These are phyloP conservation scores for Paramormyrops kingsleyae DNA, from an alignment of 2,113 vertebrate species.

Conservation along the genomic window DNA sequence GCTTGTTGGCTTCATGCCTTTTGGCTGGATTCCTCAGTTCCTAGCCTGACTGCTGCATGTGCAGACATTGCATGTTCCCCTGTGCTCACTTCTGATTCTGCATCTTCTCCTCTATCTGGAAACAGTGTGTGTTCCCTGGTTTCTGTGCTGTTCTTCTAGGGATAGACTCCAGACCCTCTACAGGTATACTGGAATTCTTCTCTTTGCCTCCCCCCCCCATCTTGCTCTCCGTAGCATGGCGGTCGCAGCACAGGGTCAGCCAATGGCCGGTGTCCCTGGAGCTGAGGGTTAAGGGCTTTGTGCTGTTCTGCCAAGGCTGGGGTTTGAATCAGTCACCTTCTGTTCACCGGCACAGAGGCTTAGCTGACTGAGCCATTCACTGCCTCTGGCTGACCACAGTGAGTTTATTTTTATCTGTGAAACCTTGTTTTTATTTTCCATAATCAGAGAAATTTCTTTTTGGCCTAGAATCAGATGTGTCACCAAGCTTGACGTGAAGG, in stretches of 20 bases:
- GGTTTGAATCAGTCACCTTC: not conserved
- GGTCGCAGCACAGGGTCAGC: not conserved
- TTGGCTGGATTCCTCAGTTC: not conserved
- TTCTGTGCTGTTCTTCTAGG: not conserved
- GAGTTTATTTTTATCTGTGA: not conserved
- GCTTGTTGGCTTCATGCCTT: not conserved
- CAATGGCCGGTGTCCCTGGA: not conserved
- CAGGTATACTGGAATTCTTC: not conserved
- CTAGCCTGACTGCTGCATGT: not conserved
- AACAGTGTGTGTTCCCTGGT: not conserved
- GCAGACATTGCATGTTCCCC: not conserved
- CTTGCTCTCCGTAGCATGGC: not conserved
- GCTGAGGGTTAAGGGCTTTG: not conserved
- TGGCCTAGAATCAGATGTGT: not conserved
- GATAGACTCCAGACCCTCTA: not conserved
- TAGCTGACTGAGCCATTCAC: no score
- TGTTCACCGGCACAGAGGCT: not conserved
- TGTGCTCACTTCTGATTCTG: not conserved
- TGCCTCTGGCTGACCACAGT: not conserved
- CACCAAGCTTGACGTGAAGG: not conserved
- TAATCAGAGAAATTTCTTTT: not conserved
- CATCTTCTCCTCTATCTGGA: not conserved
- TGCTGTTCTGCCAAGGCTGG: not conserved
- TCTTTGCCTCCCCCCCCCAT: no score
- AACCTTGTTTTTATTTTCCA: not conserved